These are phyloP conservation scores for Drosophila maculinotata DNA, from an alignment of 2,888 invertebrate species.

Conservation along the genomic window DNA sequence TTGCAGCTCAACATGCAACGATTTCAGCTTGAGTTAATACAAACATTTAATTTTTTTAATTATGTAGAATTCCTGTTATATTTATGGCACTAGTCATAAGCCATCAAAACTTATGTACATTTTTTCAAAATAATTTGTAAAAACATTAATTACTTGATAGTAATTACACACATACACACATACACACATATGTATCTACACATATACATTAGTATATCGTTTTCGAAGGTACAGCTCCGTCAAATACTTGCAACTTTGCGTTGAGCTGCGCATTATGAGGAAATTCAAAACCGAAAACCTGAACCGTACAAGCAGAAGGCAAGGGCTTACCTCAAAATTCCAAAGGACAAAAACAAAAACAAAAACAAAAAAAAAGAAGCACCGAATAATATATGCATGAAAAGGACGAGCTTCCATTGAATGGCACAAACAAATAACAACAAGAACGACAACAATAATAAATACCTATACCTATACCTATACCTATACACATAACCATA, in stretches of 20 bases:
- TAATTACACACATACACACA: neutral
- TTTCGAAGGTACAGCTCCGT: slow-evolving; percentile 29
- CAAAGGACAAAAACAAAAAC: slow-evolving; percentile 39
- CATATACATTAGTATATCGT: too few relatives aligned
- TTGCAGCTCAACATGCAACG: too few relatives aligned
- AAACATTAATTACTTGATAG: neutral
- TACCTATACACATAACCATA: too few relatives aligned
- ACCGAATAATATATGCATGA: slow-evolving; percentile 49
- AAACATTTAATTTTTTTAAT: too few relatives aligned
- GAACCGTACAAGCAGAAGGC: slow-evolving; percentile 5
- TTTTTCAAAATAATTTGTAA: too few relatives aligned
- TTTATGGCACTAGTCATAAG: too few relatives aligned
- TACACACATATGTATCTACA: neutral
- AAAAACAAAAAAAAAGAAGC: slow-evolving; percentile 25
- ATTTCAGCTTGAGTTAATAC: too few relatives aligned
- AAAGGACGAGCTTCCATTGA: slow-evolving; percentile 64
- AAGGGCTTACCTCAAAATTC: slow-evolving; percentile 38
- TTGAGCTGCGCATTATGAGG: slow-evolving; percentile 53
- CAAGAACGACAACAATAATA: slow-evolving; percentile 26
- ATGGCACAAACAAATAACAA: slow-evolving; percentile 40
- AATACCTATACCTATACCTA: too few relatives aligned
- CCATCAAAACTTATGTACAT: too few relatives aligned
- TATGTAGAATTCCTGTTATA: too few relatives aligned
- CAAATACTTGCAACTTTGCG: slow-evolving; percentile 6
- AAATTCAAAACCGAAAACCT: slow-evolving; percentile 62